phyloP scores from a whole-genome alignment of 2,888 invertebrate species.

The Lepidochitona cinerea region DNA sequence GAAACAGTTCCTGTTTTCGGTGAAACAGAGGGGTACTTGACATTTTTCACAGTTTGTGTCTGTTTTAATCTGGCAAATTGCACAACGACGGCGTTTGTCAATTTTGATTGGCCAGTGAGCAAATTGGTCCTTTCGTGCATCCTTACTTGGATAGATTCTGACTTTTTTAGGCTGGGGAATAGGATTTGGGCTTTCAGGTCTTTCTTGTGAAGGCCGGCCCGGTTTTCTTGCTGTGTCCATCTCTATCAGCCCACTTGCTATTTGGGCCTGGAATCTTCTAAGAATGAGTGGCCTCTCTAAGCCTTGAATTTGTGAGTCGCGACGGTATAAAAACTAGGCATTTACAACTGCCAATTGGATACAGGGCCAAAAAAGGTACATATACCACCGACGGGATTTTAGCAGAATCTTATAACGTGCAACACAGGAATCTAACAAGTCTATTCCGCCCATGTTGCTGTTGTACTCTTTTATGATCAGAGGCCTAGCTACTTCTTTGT shows the following conservation, averaged over 20 bases:
- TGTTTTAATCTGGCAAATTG: not conserved
- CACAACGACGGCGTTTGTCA: constrained; percentile 11
- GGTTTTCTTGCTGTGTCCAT: not conserved
- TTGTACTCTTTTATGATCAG: constrained; percentile 21
- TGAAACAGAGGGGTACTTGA: constrained; percentile 14
- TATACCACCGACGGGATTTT: constrained; percentile 13
- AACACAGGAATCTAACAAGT: constrained; percentile 10
- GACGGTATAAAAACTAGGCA: constrained; percentile 10
- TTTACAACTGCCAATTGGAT: constrained; percentile 11
- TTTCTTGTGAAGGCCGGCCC: not conserved
- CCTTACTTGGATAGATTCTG: not conserved
- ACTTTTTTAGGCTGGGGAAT: not conserved
- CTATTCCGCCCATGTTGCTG: constrained; percentile 12
- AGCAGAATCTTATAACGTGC: not conserved
- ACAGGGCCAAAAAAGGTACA: constrained; percentile 17
- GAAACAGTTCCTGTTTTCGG: constrained; percentile 22
- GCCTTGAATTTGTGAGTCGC: not conserved
- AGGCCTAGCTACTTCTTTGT: constrained; percentile 9
- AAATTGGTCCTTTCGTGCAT: constrained; percentile 12
- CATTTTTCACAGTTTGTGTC: constrained; percentile 14
- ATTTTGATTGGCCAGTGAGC: constrained; percentile 14
- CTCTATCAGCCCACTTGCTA: not conserved
- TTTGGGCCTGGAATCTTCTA: not conserved
- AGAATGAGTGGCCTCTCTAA: not conserved
- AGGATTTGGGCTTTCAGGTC: not conserved